Evolutionary conservation across 2,888 invertebrate genomes (phyloP).

Genomic region (Eristalis intricaria): DNA sequence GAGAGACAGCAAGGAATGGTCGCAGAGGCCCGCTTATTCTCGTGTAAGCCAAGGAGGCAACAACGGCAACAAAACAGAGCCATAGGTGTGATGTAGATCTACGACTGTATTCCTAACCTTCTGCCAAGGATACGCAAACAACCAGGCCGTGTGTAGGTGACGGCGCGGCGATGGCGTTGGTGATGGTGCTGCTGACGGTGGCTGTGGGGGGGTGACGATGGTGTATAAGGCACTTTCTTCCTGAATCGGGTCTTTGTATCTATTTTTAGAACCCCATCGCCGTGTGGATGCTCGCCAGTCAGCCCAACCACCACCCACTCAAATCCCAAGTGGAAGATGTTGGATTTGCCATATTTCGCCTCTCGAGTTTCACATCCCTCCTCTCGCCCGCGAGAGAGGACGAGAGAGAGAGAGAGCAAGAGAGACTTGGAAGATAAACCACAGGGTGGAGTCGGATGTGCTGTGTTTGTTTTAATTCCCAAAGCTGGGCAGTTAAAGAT

Average conservation of each 20-base stretch:
- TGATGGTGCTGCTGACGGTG: not conserved
- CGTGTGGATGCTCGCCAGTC: constrained; percentile 30
- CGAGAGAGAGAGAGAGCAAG: not conserved
- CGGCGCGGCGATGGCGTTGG: not conserved
- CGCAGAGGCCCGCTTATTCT: constrained; percentile 13
- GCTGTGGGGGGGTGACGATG: not conserved
- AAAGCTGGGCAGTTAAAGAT: constrained; percentile 54
- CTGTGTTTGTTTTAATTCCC: constrained; percentile 67
- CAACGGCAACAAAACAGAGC: constrained; percentile 8
- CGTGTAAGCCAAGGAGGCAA: constrained; percentile 16
- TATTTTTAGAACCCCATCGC: constrained; percentile 63
- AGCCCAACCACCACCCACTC: not conserved
- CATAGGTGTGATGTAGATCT: constrained; percentile 49
- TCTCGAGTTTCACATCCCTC: not conserved
- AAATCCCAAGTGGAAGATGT: constrained; percentile 23
- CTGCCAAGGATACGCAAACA: constrained; percentile 44
- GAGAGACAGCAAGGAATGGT: not conserved
- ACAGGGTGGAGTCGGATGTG: constrained; percentile 51
- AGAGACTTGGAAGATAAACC: constrained; percentile 19
- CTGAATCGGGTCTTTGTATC: constrained; percentile 60
- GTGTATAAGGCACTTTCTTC: constrained; percentile 40
- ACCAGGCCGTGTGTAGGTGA: not conserved
- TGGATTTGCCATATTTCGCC: constrained; percentile 20
- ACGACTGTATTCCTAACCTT: constrained; percentile 54
- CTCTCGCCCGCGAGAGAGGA: not conserved